Base-by-base conservation (phyloP, 2,797 vertebrate species). In the Peromyscus aztecus region DNA sequence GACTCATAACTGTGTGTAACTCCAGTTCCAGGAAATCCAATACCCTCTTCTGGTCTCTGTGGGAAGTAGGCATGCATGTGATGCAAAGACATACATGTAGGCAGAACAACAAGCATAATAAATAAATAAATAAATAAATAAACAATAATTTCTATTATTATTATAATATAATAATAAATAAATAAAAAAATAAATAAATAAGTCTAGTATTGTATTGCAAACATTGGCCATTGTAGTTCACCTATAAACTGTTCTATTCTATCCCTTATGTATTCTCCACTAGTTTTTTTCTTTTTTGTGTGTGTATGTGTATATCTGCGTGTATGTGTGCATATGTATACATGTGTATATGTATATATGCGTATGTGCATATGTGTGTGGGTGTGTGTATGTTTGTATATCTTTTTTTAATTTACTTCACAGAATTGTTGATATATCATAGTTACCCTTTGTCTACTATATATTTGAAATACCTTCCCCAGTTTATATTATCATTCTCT, bases 361-460 rank as follows among this genome's bases (percentile, higher is more conserved):
- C 11, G 27, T 59, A 27, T 59, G 21, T 81, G 12, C 16, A 8
- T 24, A 57, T 55, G 19, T 61, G n/a, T 40, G 23, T 40, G n/a
- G 24, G 23, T n/a, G 2, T 55, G 12, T 55, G 19, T 59, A 40
- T 40, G 21, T 16, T 37, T 82, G 14, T 43, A 6, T 83, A 7
- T 9, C n/a, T 81, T 92, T 93, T 93, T 57, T 24, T 73, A 91
- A 75, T 46, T 86, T 81, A 88, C 82, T 57, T 92, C 52, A 94
- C 76, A 52, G 19, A 90, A 95, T 71, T 89, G 4, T 31, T 78
- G 27, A 57, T 55, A 40, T 31, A 76, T 31, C 73, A 10, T 21
- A 85, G 31, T 57, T 84, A 89, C 21, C 6, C 81, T 75, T 95
- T 90, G 52, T 78, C 63, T 92, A 31, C 17, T 94, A 27, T 16